Evolutionary conservation across 2,888 invertebrate species (phyloP).

Genomic region (Pristionchus fissidentatus): DNA sequence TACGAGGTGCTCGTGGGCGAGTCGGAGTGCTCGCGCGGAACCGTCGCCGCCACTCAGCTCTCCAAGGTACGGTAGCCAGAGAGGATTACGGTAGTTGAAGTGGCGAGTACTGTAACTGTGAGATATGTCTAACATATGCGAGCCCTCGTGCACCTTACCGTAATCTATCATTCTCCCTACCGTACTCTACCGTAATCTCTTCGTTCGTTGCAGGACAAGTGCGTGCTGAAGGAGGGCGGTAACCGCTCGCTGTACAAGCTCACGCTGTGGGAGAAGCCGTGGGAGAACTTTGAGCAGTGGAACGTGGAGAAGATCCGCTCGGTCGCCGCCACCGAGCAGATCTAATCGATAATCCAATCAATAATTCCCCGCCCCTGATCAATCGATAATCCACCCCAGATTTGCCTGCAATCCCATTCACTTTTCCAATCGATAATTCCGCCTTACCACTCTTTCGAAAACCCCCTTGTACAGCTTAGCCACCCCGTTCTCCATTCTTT

Average conservation of each 20-base stretch:
- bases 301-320: slow-evolving; percentile 62
- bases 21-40: slow-evolving; percentile 53
- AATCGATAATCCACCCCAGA: neutral
- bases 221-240: slow-evolving; percentile 58
- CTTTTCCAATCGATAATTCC: neutral
- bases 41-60: slow-evolving; percentile 28
- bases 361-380: neutral
- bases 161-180: neutral
- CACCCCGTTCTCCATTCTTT: neutral
- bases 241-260: slow-evolving; percentile 61
- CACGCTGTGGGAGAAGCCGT: slow-evolving; percentile 65
- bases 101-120: too few species aligned
- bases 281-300: slow-evolving; percentile 68
- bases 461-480: neutral
- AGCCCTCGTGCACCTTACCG: neutral
- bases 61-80: slow-evolving; percentile 29
- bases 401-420: neutral
- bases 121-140: too few species aligned
- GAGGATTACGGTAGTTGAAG: neutral
- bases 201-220: slow-evolving; percentile 52
- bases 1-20: slow-evolving; percentile 64
- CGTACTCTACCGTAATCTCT: neutral
- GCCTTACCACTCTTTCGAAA: neutral
- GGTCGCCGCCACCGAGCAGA: slow-evolving; percentile 58
- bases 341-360: slow-evolving; percentile 51